Base-by-base conservation (phyloP, 2,888 invertebrate species). In the Ormyrus nitidulus region DNA sequence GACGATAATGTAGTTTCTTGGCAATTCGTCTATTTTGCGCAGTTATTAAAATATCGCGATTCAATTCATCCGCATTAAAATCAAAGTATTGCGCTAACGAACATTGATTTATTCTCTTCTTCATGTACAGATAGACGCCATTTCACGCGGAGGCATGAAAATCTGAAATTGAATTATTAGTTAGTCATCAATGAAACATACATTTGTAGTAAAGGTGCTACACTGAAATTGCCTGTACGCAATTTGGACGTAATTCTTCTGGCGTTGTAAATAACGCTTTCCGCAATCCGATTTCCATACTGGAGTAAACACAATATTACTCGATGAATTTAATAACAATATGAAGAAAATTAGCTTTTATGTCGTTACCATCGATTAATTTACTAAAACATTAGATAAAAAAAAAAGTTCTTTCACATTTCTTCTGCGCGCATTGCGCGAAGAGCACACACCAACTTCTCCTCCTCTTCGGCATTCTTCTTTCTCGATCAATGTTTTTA, bases 151-250 rank as follows among this genome's bases (percentile, higher is more conserved):
- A 64, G 8, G 10, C 64, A 34, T 13, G n/a, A 61, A 8, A 56
- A 54, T 66, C 54, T 48, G 0, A 34, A 70, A 77, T 48, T 48
- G 53, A 70, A 53, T 72, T 51, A 56, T 69, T 49, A 73, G 51
- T 49, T 56, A 53, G 66, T 66, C 11, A 51, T 64, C 49, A 34
- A 66, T 77, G 13, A 72, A 59, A 48, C 46, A n/a, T 56, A 0
- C 34, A 53, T 54, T 19, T 53, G 11, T 61, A 72, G 49, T 72
- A 53, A 34, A 44, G 77, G 44, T 53, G 53, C 48, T 13, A 6
- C 34, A 34, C n/a, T 71, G 19, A 65, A 64, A 62, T 48, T 61
- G 46, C 19, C 69, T 34, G 34, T 4, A 62, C 34, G 6, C 49
- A 56, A 54, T 62, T 54, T 54, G 48, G 69, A 53, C 62, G 44